A percentile compares a stretch with the other conserved stretches of the same genome.
Conservation (phyloP, 2,113 vertebrate species). For the Chloroceryle aenea region DNA sequence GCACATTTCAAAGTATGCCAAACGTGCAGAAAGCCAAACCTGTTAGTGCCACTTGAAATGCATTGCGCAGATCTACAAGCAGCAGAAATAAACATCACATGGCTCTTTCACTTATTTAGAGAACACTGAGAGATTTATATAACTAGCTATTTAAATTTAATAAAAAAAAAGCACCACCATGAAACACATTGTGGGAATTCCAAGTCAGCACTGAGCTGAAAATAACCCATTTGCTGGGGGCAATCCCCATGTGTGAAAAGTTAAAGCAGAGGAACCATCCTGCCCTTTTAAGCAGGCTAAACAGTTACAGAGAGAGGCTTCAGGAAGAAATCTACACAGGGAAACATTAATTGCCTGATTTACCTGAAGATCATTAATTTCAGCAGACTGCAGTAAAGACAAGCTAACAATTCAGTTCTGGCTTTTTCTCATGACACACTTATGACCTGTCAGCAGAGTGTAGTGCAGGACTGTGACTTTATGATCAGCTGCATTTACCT, state of each 20-base stretch:
- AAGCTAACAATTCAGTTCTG: not conserved
- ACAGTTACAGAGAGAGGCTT: not conserved
- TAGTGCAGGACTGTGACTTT: not conserved
- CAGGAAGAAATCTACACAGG: not conserved
- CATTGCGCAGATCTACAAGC: not conserved
- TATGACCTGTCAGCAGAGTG: not conserved
- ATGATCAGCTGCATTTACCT: not conserved
- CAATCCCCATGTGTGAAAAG: not conserved
- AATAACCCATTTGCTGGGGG: not conserved
- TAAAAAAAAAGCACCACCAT: not conserved
- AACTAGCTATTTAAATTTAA: not conserved
- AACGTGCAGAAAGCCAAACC: not conserved
- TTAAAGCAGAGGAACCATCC: not conserved
- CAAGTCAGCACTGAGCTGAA: not conserved
- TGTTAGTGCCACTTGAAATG: not conserved
- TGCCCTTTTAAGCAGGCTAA: not conserved
- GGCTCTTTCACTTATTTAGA: not conserved
- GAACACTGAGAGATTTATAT: not conserved
- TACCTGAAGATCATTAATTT: not conserved
- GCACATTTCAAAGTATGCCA: not conserved
- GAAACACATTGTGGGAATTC: not conserved
- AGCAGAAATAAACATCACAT: not conserved
- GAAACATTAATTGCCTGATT: not conserved
- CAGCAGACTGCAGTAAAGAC: not conserved
- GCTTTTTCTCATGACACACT: not conserved